A percentile compares a stretch with the other conserved stretches of the same genome.
Evolutionary conservation across 2,888 invertebrate genomes (phyloP).

Genomic region (Hemicrepidius hirtus): DNA sequence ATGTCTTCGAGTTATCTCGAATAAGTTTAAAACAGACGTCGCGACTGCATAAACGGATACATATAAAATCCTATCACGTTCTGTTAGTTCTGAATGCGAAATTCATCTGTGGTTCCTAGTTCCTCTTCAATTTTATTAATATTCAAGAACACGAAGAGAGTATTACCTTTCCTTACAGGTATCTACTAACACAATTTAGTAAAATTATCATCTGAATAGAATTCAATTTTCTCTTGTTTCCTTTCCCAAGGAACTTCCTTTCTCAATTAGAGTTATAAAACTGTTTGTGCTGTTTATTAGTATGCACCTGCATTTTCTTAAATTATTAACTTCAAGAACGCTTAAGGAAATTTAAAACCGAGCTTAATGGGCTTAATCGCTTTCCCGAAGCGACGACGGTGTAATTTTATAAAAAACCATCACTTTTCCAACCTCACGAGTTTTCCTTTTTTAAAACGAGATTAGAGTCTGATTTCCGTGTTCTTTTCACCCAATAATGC

Average conservation of each 20-base stretch:
- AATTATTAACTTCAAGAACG: neutral
- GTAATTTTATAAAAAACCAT: constrained; percentile 1
- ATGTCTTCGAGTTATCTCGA: constrained; percentile 24
- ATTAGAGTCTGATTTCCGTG: constrained; percentile 4
- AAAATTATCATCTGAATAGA: constrained; percentile 33
- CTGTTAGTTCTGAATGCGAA: constrained; percentile 42
- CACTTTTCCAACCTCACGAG: neutral
- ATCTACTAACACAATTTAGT: constrained; percentile 36
- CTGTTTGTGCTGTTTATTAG: constrained; percentile 10
- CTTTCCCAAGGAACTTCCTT: neutral
- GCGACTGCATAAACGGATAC: constrained; percentile 36
- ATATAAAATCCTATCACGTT: constrained; percentile 48
- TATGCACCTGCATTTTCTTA: constrained; percentile 7
- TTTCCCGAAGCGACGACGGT: neutral
- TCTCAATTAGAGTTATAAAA: constrained; percentile 25
- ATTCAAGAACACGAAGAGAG: constrained; percentile 38
- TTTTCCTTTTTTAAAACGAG: neutral
- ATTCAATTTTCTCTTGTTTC: constrained; percentile 22
- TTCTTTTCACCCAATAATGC: constrained; percentile 22
- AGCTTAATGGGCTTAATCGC: constrained; percentile 2
- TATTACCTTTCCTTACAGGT: constrained; percentile 38
- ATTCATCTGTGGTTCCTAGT: constrained; percentile 46
- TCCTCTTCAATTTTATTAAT: constrained; percentile 41
- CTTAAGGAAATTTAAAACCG: neutral
- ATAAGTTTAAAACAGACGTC: constrained; percentile 38